A percentile compares a stretch with the other conserved stretches of the same genome.
These are phyloP conservation scores for Setophaga coronata DNA, from an alignment of 2,113 vertebrate genomes.

Conservation along the genomic window DNA sequence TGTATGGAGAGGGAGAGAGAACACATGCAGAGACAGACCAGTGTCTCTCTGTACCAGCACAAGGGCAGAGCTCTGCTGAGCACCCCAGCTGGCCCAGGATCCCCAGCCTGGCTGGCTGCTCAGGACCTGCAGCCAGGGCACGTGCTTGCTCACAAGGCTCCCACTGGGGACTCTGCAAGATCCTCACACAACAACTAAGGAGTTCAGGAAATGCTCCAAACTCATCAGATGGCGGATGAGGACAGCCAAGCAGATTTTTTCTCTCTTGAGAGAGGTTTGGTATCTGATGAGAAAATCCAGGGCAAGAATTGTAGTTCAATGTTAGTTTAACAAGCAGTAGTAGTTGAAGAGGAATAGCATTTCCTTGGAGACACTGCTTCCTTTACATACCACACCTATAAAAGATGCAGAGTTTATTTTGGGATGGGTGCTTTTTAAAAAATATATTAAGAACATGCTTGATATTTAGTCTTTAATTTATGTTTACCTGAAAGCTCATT, in stretches of 20 bases:
- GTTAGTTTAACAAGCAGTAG: not conserved
- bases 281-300: not conserved
- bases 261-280: not conserved
- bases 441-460: not conserved
- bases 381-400: not conserved
- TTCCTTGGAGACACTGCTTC: not conserved
- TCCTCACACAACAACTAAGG: not conserved
- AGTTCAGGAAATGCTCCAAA: not conserved
- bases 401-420: not conserved
- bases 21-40: not conserved
- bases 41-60: not conserved
- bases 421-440: not conserved
- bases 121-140: not conserved
- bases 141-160: not conserved
- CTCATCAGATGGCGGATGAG: not conserved
- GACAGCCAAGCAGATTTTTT: not conserved
- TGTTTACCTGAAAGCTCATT: not conserved
- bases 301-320: not conserved
- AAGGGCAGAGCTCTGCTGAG: not conserved
- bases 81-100: rapidly evolving
- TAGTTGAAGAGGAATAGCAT: not conserved
- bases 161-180: not conserved
- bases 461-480: not conserved
- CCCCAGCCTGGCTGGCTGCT: not conserved
- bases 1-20: not conserved